Conservation (phyloP, 2,888 invertebrate species). For the Hyposoter didymator region DNA sequence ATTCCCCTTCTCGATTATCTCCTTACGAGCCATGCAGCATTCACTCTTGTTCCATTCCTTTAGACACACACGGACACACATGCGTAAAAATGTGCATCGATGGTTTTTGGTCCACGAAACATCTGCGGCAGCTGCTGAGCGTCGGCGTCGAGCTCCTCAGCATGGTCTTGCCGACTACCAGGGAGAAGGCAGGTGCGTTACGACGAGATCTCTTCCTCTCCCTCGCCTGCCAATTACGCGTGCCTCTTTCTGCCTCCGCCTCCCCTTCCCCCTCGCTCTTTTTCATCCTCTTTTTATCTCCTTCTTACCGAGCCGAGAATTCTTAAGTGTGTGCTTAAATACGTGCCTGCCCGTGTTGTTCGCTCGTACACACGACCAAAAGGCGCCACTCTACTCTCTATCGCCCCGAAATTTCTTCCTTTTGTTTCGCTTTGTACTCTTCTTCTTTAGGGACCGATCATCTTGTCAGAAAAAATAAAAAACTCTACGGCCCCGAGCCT, state of each 20-base stretch:
- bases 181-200: conserved; percentile 68
- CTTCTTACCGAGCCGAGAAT: conserved; percentile 13
- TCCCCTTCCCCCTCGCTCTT: conserved; percentile 28
- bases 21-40: conserved; percentile 71
- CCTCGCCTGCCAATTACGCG: conserved; percentile 70
- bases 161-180: conserved; percentile 41
- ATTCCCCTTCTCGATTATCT: conserved; percentile 74
- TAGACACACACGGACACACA: background rate
- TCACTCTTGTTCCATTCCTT: conserved; percentile 58
- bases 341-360: background rate
- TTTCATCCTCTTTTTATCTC: conserved; percentile 39
- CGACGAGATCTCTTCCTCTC: conserved; percentile 62
- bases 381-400: conserved; percentile 54
- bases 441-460: conserved; percentile 35
- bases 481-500: conserved; percentile 38
- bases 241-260: conserved; percentile 70
- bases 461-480: conserved; percentile 26
- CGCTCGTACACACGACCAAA: conserved; percentile 9
- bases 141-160: conserved; percentile 63
- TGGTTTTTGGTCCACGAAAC: conserved; percentile 79
- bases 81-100: conserved; percentile 63
- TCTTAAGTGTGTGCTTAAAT: background rate
- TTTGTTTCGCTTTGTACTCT: conserved; percentile 40
- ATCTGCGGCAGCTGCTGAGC: conserved; percentile 83
- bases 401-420: conserved; percentile 45